Evolutionary conservation across 2,888 invertebrate genomes (phyloP).

Genomic region (Rhopalosiphum nymphaeae): DNA sequence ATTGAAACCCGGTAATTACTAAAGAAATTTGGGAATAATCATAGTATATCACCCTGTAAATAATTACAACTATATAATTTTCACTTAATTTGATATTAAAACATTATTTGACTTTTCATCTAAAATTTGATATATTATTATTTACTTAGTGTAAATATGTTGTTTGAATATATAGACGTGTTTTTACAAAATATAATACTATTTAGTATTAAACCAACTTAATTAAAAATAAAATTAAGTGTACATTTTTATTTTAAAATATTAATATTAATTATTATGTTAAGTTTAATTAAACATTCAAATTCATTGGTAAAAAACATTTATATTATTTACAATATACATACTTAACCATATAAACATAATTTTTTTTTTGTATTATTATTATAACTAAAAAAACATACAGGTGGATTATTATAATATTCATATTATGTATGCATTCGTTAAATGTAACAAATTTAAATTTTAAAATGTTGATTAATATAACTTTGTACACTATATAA

Average conservation of each 20-base stretch:
- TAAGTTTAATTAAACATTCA: background rate
- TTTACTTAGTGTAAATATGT: background rate
- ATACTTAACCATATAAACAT: background rate
- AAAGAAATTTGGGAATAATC: no score
- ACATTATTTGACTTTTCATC: background rate
- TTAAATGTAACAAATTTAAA: background rate
- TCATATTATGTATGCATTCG: background rate
- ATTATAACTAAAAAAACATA: background rate
- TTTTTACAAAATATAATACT: background rate
- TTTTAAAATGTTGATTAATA: background rate
- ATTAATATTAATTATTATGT: background rate
- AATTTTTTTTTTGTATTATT: background rate
- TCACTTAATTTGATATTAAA: background rate
- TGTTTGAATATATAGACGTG: background rate
- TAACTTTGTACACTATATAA: background rate
- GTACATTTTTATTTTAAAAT: background rate
- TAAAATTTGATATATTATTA: background rate
- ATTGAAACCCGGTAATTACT: no score
- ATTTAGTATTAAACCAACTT: background rate
- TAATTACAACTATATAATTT: background rate
- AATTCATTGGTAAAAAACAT: background rate
- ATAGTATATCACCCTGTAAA: no score
- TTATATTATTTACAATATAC: background rate
- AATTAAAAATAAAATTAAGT: background rate
- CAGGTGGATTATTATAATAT: background rate